Conservation (phyloP, 2,797 vertebrate species). For the Rhynchonycteris naso region DNA sequence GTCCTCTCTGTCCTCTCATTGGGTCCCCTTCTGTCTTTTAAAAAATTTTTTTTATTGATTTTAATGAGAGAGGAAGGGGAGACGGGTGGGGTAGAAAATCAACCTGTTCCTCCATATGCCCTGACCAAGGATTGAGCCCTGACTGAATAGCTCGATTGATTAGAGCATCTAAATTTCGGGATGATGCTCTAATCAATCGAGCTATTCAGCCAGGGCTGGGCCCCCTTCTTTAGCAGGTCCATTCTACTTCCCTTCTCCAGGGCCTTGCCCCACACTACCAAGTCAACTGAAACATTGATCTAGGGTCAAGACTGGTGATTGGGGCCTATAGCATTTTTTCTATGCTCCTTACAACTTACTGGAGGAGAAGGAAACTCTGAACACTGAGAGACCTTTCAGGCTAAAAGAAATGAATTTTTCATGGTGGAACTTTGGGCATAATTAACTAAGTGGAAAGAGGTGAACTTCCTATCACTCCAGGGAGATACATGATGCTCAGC, state of each 20-base stretch:
- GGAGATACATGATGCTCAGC: no score
- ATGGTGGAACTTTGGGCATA: background rate
- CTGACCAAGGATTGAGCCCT: no score
- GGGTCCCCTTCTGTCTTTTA: no score
- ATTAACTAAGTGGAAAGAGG: background rate
- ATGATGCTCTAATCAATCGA: no score
- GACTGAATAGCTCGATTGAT: no score
- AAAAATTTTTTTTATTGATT: no score
- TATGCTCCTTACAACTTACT: background rate
- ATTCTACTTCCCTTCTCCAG: background rate
- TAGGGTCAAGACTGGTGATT: background rate
- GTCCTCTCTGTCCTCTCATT: background rate
- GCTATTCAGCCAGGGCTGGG: no score
- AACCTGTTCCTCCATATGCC: no score
- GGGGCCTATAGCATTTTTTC: background rate
- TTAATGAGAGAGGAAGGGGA: no score
- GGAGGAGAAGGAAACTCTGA: background rate
- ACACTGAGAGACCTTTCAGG: background rate
- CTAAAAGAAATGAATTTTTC: background rate
- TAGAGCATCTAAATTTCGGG: no score
- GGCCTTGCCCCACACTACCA: background rate
- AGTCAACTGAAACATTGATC: background rate
- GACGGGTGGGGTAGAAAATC: no score
- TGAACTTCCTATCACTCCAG: background rate
- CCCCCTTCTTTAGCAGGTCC: background rate